Evolutionary conservation across 2,113 vertebrate genomes (phyloP).

Genomic region (Phrynosoma platyrhinos): DNA sequence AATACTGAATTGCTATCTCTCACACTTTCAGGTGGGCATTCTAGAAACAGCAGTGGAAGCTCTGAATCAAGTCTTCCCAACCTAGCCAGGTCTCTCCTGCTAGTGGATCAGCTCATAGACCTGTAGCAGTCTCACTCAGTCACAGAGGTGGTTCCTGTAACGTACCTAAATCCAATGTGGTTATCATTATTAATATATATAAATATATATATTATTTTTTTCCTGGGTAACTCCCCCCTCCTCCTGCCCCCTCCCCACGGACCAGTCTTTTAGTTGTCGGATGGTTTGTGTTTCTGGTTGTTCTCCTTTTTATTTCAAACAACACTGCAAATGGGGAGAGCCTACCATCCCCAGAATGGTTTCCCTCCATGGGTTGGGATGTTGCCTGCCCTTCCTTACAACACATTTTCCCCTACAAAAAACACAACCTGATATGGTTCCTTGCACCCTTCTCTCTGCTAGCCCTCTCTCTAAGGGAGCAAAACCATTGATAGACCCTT

Average conservation of each 20-base stretch:
- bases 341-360: slow-evolving; percentile 41
- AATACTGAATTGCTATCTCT: slow-evolving; percentile 88
- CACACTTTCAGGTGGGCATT: slow-evolving; percentile 96
- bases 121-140: slow-evolving; percentile 90
- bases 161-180: slow-evolving; percentile 69
- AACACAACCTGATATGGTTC: slow-evolving; percentile 28
- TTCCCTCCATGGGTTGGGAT: slow-evolving; percentile 58
- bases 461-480: slow-evolving; percentile 55
- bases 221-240: slow-evolving; percentile 43
- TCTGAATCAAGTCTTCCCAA: slow-evolving; percentile 99
- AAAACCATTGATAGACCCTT: slow-evolving; percentile 55
- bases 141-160: slow-evolving; percentile 82
- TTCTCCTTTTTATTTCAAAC: slow-evolving; percentile 15
- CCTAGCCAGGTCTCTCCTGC: slow-evolving; percentile 98
- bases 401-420: slow-evolving; percentile 47
- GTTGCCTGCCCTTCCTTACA: slow-evolving; percentile 59
- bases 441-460: slow-evolving; percentile 54
- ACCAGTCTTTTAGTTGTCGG: slow-evolving; percentile 69
- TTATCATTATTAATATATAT: neutral
- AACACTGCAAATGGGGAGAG: slow-evolving; percentile 65
- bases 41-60: slow-evolving; percentile 99
- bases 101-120: slow-evolving; percentile 99
- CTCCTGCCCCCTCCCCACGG: slow-evolving; percentile 58
- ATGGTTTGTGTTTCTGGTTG: slow-evolving; percentile 55
- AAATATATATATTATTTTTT: neutral